Evolutionary conservation across 1,140 invertebrate species (phyloP).

Genomic region (Copidosoma floridanum): DNA sequence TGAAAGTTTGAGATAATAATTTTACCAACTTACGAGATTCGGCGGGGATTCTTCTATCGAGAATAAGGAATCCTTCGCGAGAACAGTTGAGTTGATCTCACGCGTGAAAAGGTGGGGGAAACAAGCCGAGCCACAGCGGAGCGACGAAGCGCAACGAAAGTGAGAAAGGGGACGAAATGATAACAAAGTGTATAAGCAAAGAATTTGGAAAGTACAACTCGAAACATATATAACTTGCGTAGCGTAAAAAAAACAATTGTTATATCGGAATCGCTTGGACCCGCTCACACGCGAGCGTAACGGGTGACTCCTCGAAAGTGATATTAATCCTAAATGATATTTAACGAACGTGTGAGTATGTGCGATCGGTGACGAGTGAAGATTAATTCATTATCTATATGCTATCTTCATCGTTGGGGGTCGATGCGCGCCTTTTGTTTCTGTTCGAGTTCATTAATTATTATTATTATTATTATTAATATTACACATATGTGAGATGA

Average conservation of each 20-base stretch:
- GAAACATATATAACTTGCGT: conserved; percentile 54
- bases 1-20: too few species aligned
- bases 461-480: too few species aligned
- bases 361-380: conserved; percentile 8
- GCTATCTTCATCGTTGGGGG: too few species aligned
- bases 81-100: neutral
- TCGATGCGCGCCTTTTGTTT: too few species aligned
- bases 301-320: conserved; percentile 45
- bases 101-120: conserved; percentile 5
- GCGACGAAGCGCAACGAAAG: conserved; percentile 12
- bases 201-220: conserved; percentile 52
- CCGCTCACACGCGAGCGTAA: too few species aligned
- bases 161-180: neutral
- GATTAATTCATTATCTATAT: too few species aligned
- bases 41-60: neutral
- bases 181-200: conserved; percentile 15
- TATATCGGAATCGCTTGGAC: conserved; percentile 39
- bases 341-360: neutral
- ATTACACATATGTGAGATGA: too few species aligned
- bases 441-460: too few species aligned
- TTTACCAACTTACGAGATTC: too few species aligned
- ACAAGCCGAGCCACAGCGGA: neutral
- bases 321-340: conserved; percentile 56
- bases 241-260: conserved; percentile 48
- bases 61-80: neutral